Base-by-base conservation (phyloP, 2,113 vertebrate genomes). In the Gobiocypris rarus region DNA sequence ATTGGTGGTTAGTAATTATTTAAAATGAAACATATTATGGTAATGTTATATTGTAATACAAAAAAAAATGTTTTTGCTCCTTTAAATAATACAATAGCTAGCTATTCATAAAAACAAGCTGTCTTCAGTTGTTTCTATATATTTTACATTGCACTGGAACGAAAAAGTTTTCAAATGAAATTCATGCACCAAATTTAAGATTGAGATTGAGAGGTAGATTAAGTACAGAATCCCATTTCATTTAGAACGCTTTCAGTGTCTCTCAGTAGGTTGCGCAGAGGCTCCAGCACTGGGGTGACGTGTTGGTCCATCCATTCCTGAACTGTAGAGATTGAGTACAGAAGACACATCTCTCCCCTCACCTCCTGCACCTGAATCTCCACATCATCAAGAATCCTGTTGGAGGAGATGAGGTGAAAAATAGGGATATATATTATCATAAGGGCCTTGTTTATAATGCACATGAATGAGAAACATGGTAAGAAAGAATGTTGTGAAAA, bases 241-340 rank as follows among this genome's bases (percentile, higher is more conserved):
- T 85, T 58, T 75, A 89, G 56, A 52, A 52, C 78, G 9, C 19
- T 24, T 10, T 87, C 77, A 26, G 97, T 92, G 22, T 98, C 96
- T 85, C 94, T 90, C 5, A 94, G 88, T 65, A 97, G 87, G 17
- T 73, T 88, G 88, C 95, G 95, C 54, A 99, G 90, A 76, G 91
- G 94, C 75, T 88, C 90, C 71, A 94, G 83, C 54, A 94, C 95
- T 0, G 96, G 95, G 5, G 88, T 89, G 70, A 96, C 93, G 0
- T 99, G 96, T 87, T 99, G 96, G 81, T 97, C 95, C 79, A 97
- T 90, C 97, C 98, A 99, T 88, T 99, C 98, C 81, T 97, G 94
- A 61, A 93, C 90, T 0, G 96, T 89, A 10, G 94, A 90, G 0
- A 90, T 84, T 73, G 94, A 95, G 91, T 97, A 99, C 73, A 96